Evolutionary conservation across 2,888 invertebrate species (phyloP), one percentile per base, ranked within the genome.

Genomic region (Vannuccia rotundouncinata): DNA sequence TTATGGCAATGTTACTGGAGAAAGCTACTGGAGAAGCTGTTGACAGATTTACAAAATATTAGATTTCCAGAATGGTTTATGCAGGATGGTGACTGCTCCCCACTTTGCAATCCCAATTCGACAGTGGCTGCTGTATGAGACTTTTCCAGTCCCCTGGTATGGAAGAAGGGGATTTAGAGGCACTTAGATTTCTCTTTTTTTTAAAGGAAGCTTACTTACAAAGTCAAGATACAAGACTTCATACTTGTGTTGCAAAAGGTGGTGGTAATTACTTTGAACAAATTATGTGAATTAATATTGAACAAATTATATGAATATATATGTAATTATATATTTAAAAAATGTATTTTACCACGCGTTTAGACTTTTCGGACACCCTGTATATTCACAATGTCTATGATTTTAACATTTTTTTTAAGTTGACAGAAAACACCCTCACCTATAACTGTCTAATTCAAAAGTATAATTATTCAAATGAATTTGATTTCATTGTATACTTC

Each of bases 111-210:
- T 22, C 66, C 5, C 66, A 66, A 27, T 66, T 66, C 22, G 66
- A 66, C 66, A 66, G 25, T 66, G 66, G 25, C 66, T n/a, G n/a
- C n/a, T 66, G 66, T 17, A 66, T 66, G 66, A 66, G 66, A 66
- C 66, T 66, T 66, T 66, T 66, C 66, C 66, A 66, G 66, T 22
- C 22, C 66, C 2, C 66, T 66, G 66, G 66, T 22, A 22, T 66
- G 5, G 10, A 66, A 66, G 66, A 66, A 13, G 25, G 66, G 10
- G 22, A 66, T 17, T 22, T 66, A 13, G 25, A 66, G 25, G 13
- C 66, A 17, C 5, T 66, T 66, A 5, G 66, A 66, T 22, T 66
- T 66, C 66, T 66, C 22, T 66, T 66, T 66, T 66, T 66, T 66
- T 66, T 13, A n/a, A 66, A 66, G 10, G 66, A 66, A 66, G 66